Evolutionary conservation across 2,113 vertebrate genomes (phyloP).

Genomic region (Bubalus kerabau): DNA sequence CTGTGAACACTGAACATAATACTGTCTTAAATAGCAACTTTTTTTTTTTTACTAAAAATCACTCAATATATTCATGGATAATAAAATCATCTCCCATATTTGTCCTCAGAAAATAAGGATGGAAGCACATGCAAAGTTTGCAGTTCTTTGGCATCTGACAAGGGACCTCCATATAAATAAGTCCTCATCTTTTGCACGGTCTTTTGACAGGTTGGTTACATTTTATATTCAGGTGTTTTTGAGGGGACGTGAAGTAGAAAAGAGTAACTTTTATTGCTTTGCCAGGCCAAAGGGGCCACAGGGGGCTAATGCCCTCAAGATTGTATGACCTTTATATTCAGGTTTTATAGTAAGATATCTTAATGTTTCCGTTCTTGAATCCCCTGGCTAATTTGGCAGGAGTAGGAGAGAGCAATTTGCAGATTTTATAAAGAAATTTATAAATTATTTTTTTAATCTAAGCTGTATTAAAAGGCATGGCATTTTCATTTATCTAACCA

Average conservation of each 20-base stretch:
- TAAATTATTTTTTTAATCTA: background rate
- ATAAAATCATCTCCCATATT: constrained; percentile 57
- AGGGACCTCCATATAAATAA: constrained; percentile 97
- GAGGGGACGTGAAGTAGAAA: background rate
- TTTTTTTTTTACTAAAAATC: constrained; percentile 23
- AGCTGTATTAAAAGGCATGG: background rate
- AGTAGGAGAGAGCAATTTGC: background rate
- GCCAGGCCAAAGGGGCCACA: background rate
- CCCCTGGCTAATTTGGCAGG: background rate
- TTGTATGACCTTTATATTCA: background rate
- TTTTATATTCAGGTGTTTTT: background rate
- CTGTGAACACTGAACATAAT: background rate
- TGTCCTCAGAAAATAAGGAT: constrained; percentile 87
- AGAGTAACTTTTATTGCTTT: background rate
- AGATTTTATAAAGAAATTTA: constrained; percentile 10
- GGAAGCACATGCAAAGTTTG: constrained; percentile 97
- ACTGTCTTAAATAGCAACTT: background rate
- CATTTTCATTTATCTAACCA: background rate
- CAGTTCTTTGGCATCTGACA: constrained; percentile 97
- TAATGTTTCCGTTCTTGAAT: background rate
- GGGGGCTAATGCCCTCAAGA: background rate
- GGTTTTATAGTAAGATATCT: background rate
- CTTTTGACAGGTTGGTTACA: constrained; percentile 94
- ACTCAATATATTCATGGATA: constrained; percentile 26
- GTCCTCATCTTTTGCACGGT: constrained; percentile 94